A percentile compares a stretch with the other conserved stretches of the same genome.
Evolutionary conservation across 1,140 invertebrate genomes (phyloP).

Genomic region (Zaprionus tsacasi): DNA sequence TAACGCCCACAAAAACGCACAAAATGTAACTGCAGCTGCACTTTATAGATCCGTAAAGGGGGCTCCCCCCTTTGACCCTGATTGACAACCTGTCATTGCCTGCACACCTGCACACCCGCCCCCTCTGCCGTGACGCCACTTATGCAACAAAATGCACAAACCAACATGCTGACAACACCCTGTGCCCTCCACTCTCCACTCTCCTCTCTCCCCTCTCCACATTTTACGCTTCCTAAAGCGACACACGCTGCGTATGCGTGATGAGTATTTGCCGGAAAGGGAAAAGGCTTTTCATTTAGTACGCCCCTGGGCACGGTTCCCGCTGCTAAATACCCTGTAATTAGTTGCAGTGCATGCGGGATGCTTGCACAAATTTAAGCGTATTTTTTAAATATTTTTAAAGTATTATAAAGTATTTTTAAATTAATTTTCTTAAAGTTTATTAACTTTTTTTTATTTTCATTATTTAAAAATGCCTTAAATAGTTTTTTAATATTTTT

Average conservation of each 20-base stretch:
- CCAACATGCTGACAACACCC: conserved; percentile 30
- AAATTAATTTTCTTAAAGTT: too few relatives aligned
- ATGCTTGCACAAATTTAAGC: background rate
- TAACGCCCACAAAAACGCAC: conserved; percentile 44
- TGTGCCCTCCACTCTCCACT: too few relatives aligned
- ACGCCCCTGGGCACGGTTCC: background rate
- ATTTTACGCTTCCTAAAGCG: conserved; percentile 51
- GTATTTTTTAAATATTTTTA: background rate
- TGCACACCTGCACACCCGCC: background rate
- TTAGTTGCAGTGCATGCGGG: background rate
- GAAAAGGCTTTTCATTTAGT: conserved; percentile 16
- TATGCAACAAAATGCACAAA: conserved; percentile 45
- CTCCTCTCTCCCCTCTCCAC: conserved; percentile 10
- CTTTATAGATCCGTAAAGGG: conserved; percentile 1
- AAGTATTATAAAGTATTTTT: background rate
- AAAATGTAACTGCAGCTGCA: conserved; percentile 51
- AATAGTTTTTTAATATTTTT: background rate
- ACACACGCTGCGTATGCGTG: conserved; percentile 60
- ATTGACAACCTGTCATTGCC: conserved; percentile 34
- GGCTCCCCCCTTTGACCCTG: conserved; percentile 21
- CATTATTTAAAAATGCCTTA: background rate
- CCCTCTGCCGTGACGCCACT: conserved; percentile 28
- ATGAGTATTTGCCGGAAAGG: conserved; percentile 25
- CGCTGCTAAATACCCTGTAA: background rate
- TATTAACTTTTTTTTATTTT: too few relatives aligned